phyloP scores from a whole-genome alignment of 1,140 invertebrate species.

The Neodiprion virginianus region DNA sequence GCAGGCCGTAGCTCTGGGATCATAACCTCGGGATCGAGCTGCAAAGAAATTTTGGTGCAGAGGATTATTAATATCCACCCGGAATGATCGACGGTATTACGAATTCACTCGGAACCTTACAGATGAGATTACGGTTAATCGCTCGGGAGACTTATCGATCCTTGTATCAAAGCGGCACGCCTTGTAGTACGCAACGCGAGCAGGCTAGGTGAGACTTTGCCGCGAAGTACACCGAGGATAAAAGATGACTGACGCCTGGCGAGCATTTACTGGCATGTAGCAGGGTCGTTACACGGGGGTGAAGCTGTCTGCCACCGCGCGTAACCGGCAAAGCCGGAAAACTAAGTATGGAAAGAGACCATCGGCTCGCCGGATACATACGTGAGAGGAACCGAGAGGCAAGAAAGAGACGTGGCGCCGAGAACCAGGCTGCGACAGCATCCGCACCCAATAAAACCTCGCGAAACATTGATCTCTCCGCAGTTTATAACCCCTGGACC shows the following conservation, averaged over 20 bases:
- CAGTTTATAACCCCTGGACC: neutral
- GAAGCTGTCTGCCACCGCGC: neutral
- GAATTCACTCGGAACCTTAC: neutral
- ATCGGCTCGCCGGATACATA: neutral
- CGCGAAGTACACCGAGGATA: neutral
- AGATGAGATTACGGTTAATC: neutral
- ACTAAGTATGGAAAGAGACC: neutral
- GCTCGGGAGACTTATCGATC: neutral
- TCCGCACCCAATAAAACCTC: slow-evolving; percentile 6
- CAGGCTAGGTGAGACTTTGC: neutral
- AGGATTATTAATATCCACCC: too few relatives aligned
- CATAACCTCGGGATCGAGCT: neutral
- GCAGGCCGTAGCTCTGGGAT: neutral
- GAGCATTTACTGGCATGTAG: slow-evolving; percentile 1
- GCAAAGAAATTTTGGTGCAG: neutral
- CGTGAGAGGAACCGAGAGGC: neutral
- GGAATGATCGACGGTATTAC: neutral
- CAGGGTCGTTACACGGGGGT: neutral
- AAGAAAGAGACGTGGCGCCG: slow-evolving; percentile 1
- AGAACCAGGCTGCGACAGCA: neutral
- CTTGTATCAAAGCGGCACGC: neutral
- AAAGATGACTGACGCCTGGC: neutral
- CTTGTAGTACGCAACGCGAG: neutral
- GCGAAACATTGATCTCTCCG: slow-evolving; percentile 1
- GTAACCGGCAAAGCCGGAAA: neutral